Conservation (phyloP, 2,113 vertebrate genomes). For the Pelecanoides urinatrix region DNA sequence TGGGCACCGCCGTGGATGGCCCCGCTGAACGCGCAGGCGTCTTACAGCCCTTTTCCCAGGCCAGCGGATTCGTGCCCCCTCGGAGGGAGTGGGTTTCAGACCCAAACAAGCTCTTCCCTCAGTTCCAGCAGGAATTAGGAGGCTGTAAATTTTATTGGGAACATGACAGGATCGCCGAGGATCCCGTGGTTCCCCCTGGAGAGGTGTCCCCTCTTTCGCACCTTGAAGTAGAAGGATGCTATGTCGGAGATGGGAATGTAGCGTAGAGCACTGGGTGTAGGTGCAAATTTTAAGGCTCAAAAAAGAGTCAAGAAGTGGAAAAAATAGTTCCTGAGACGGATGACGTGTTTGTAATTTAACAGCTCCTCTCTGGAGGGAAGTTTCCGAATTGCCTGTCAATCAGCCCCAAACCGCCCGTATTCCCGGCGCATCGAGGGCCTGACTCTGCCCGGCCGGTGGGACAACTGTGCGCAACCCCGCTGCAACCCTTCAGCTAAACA, state of each 20-base stretch:
- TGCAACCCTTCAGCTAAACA: not conserved
- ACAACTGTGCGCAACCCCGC: not conserved
- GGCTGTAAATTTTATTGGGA: not conserved
- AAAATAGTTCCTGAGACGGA: fast-evolving
- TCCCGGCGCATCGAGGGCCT: fast-evolving
- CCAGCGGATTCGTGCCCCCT: fast-evolving
- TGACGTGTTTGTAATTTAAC: not conserved
- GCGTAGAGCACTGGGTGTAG: fast-evolving
- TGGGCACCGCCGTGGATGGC: not conserved
- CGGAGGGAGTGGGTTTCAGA: not conserved
- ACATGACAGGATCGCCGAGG: not conserved
- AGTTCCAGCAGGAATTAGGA: not conserved
- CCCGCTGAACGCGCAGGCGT: fast-evolving
- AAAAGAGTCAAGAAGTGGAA: not conserved
- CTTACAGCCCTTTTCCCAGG: not conserved
- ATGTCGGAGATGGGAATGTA: fast-evolving
- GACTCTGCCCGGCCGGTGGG: not conserved
- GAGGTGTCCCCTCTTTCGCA: not conserved
- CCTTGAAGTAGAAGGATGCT: not conserved
- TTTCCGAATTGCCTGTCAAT: not conserved
- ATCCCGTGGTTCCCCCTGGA: not conserved
- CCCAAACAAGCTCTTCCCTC: not conserved
- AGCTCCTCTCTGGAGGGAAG: not conserved
- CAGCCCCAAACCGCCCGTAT: not conserved
- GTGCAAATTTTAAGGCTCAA: not conserved